Conservation (phyloP, 2,888 invertebrate species). For the Gisinianus flammeolus region DNA sequence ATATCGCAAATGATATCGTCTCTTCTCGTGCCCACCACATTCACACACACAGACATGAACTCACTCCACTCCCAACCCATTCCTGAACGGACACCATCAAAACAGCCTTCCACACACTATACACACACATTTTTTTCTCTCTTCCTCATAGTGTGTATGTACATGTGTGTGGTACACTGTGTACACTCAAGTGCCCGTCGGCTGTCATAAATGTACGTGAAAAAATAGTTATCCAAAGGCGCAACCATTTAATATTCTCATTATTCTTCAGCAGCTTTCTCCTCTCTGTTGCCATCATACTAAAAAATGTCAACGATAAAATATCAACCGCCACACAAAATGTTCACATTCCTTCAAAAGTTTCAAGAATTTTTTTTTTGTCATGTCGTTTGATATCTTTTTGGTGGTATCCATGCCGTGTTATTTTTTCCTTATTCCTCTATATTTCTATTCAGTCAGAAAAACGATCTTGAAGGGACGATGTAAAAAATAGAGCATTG, state of each 20-base stretch:
- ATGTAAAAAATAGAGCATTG: no score
- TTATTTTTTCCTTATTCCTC: no score
- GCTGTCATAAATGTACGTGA: neutral
- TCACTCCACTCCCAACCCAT: neutral
- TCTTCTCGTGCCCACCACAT: neutral
- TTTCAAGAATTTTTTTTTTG: no score
- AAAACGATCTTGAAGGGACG: no score
- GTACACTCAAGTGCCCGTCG: neutral
- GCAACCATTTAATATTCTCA: neutral
- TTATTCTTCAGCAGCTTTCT: neutral
- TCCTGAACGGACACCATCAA: neutral
- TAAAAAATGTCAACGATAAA: no score
- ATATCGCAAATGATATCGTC: constrained; percentile 30
- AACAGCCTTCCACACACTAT: neutral
- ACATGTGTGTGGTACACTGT: neutral
- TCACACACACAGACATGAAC: neutral
- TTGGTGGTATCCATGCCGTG: no score
- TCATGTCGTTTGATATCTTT: no score
- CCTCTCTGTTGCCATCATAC: neutral
- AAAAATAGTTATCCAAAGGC: neutral
- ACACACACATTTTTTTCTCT: neutral
- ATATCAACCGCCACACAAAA: no score
- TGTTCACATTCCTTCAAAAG: no score
- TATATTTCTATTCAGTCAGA: no score
- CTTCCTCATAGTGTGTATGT: neutral